Base-by-base conservation (phyloP, 2,888 invertebrate genomes). In the Leuctra nigra region DNA sequence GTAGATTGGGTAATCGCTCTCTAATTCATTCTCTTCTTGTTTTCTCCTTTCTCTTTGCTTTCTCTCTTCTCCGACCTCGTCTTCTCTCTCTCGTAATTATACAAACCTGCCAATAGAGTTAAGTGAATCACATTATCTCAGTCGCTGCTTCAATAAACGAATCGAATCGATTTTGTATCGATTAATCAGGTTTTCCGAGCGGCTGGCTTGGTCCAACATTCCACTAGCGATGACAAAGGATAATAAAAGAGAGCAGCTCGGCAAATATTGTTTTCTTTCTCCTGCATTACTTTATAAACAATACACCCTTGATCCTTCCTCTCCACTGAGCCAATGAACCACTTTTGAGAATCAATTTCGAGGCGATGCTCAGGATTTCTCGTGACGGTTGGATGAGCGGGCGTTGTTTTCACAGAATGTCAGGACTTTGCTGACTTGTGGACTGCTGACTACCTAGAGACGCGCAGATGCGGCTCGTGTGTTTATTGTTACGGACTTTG, bases 111-210 rank as follows among this genome's bases (percentile, higher is more conserved):
- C 6, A 29, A 7, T 29, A 11, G 29, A 29, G 29, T 11, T 29
- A 29, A 11, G 29, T 29, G 29, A 29, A 7, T 7, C 29, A 29
- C 29, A 29, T 29, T 29, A 29, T 29, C 11, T 29, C 29, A 29
- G 29, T 29, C 29, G 11, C 29, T 29, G 29, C 29, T 11, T 11
- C 29, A 11, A 29, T n/a, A 4, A 44, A 23, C 22, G 22, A 44
- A 23, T 44, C 20, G 20, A 20, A 2, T 44, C 13, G 23, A 44
- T 44, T 23, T 44, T 20, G 4, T 23, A 53, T 53, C 53, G 53
- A 54, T 56, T 58, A 58, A 55, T 58, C 44, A 53, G 41, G 53
- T 44, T 29, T 58, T 58, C 55, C 48, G 33, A 13, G 24, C n/a
- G 52, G 36, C 33, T 57, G 44, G 13, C 16, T 35, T 4, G 16